These are phyloP conservation scores for Penaeus indicus DNA, from an alignment of 1,140 invertebrate genomes.

Conservation along the genomic window DNA sequence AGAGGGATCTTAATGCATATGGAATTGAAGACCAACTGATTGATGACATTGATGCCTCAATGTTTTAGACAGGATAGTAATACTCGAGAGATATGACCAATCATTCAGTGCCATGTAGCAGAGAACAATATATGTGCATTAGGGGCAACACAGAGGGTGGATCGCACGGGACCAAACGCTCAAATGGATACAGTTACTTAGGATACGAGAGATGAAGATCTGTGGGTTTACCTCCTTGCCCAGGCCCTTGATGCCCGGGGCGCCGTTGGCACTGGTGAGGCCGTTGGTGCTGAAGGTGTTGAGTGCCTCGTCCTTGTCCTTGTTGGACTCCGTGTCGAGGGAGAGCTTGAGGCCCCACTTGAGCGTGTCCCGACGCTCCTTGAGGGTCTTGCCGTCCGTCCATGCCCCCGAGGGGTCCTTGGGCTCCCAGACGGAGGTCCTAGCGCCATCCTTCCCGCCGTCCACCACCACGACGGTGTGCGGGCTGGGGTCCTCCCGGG, in stretches of 20 bases:
- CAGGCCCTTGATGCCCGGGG: slow-evolving; percentile 65
- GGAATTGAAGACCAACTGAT: too few relatives aligned
- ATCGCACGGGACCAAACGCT: neutral
- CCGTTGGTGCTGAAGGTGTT: slow-evolving; percentile 66
- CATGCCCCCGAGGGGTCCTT: slow-evolving; percentile 63
- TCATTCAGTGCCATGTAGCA: too few relatives aligned
- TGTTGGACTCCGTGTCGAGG: slow-evolving; percentile 65
- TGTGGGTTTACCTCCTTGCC: slow-evolving; percentile 66
- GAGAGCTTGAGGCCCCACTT: slow-evolving; percentile 66
- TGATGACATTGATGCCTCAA: too few relatives aligned
- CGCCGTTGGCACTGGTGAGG: slow-evolving; percentile 65
- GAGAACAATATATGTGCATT: too few relatives aligned
- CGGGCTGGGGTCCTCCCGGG: slow-evolving; percentile 65
- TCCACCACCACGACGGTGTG: slow-evolving; percentile 65
- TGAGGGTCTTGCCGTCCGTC: slow-evolving; percentile 64
- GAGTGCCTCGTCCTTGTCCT: slow-evolving; percentile 61
- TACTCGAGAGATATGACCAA: too few relatives aligned
- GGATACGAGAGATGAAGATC: slow-evolving; percentile 81
- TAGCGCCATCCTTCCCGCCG: slow-evolving; percentile 64
- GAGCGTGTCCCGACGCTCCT: slow-evolving; percentile 64
- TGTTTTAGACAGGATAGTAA: too few relatives aligned
- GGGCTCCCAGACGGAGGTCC: slow-evolving; percentile 66
- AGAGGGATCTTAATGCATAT: too few relatives aligned
- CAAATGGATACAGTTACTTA: neutral
- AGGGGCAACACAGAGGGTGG: too few relatives aligned